Conservation (phyloP, 2,888 invertebrate genomes). For the Andrena praecox region DNA sequence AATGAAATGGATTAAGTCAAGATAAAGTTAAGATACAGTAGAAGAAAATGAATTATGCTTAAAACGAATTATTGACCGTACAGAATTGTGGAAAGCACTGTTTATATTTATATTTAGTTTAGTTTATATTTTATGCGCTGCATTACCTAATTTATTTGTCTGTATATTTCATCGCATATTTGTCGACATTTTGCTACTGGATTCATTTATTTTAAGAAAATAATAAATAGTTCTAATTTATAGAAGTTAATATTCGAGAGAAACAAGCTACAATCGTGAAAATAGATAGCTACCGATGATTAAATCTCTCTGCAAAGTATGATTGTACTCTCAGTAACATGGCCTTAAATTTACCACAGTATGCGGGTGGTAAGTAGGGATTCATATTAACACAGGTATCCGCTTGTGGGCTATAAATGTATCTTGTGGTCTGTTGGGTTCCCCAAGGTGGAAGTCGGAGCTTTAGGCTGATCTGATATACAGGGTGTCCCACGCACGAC, state of each 20-base stretch:
- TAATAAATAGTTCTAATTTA: too few species aligned
- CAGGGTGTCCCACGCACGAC: neutral
- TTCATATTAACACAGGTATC: conserved; percentile 16
- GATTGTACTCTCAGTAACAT: conserved; percentile 16
- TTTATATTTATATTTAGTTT: too few species aligned
- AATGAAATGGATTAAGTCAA: too few species aligned
- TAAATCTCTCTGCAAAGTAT: neutral
- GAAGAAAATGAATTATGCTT: too few species aligned
- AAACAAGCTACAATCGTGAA: neutral
- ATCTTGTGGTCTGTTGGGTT: conserved; percentile 31
- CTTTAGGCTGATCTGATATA: conserved; percentile 11
- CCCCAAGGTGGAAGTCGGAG: conserved; percentile 4
- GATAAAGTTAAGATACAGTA: too few species aligned
- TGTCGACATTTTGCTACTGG: too few species aligned
- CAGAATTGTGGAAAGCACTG: too few species aligned
- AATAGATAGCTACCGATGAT: neutral
- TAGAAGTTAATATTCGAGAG: neutral
- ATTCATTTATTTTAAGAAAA: too few species aligned
- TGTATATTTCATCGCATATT: too few species aligned
- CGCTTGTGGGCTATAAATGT: conserved; percentile 16
- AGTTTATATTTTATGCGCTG: too few species aligned
- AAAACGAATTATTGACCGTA: too few species aligned
- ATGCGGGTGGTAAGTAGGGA: conserved; percentile 24
- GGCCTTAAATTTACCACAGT: conserved; percentile 33
- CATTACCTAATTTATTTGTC: too few species aligned